A percentile compares a stretch with the other conserved stretches of the same genome.
These are phyloP conservation scores for Vanessa cardui DNA, from an alignment of 2,888 invertebrate genomes.

Conservation along the genomic window DNA sequence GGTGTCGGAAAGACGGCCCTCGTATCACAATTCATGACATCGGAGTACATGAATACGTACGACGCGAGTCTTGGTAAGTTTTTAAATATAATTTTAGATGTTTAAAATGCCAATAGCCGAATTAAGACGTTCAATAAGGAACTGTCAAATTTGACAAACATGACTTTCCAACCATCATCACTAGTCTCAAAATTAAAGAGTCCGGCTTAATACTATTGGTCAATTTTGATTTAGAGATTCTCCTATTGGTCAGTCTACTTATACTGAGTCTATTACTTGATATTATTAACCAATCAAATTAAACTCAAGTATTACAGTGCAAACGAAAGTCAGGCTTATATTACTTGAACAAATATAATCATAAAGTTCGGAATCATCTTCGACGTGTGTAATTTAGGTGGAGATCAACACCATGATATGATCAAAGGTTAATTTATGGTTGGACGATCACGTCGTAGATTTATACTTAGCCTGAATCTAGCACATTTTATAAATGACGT, in stretches of 20 bases:
- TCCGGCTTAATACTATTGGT: too few species aligned
- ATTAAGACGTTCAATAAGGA: neutral
- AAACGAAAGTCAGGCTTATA: too few species aligned
- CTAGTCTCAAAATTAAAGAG: too few species aligned
- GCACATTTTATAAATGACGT: neutral
- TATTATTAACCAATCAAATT: too few species aligned
- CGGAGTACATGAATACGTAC: constrained; percentile 97
- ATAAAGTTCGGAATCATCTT: too few species aligned
- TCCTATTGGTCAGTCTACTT: too few species aligned
- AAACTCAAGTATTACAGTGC: too few species aligned
- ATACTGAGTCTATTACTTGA: too few species aligned
- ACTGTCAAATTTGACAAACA: neutral
- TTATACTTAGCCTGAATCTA: neutral
- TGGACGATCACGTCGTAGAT: neutral
- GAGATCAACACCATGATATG: neutral
- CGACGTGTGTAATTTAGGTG: neutral
- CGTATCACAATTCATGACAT: constrained; percentile 96
- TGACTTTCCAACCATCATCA: too few species aligned
- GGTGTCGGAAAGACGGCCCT: constrained; percentile 96
- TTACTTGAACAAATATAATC: too few species aligned
- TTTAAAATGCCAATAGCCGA: neutral
- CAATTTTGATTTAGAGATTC: too few species aligned
- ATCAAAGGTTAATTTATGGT: neutral
- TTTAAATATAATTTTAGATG: neutral
- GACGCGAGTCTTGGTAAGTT: constrained; percentile 93